These are phyloP conservation scores for Drosophila siamana DNA, from an alignment of 2,888 invertebrate genomes.

Conservation along the genomic window DNA sequence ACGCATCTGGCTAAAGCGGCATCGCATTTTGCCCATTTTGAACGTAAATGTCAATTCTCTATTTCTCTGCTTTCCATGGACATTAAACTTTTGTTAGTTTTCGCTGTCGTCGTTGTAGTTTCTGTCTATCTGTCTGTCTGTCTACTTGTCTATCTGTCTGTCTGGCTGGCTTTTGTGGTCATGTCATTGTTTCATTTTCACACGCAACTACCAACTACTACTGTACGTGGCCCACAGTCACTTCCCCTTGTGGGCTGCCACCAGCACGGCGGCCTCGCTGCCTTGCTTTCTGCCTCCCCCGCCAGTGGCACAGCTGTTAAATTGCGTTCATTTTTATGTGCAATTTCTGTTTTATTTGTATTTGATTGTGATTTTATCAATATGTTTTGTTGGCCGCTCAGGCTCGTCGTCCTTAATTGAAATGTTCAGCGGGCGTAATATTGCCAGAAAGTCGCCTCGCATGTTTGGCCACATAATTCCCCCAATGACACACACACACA, in stretches of 20 bases:
- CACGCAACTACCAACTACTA: conserved; percentile 64
- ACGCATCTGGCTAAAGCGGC: conserved; percentile 40
- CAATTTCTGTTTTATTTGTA: conserved; percentile 77
- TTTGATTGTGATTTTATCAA: conserved; percentile 79
- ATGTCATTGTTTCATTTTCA: conserved; percentile 79
- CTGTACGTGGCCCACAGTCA: conserved; percentile 18
- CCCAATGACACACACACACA: too few species aligned
- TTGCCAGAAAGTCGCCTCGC: conserved; percentile 41
- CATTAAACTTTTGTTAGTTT: conserved; percentile 64
- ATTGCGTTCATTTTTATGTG: conserved; percentile 76
- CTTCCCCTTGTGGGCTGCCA: conserved; percentile 34
- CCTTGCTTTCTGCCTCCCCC: not conserved
- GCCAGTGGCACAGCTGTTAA: conserved; percentile 46
- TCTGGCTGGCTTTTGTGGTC: conserved; percentile 65
- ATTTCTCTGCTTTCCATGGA: conserved; percentile 52
- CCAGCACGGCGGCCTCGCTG: not conserved
- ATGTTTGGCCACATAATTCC: conserved; percentile 42
- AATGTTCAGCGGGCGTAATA: conserved; percentile 64
- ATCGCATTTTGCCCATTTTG: conserved; percentile 45
- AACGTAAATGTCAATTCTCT: conserved; percentile 73
- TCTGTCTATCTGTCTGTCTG: conserved; percentile 16
- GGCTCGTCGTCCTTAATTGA: conserved; percentile 64
- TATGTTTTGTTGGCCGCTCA: conserved; percentile 56
- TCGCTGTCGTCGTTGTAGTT: conserved; percentile 22
- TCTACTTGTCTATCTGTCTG: conserved; percentile 7